A percentile compares a stretch with the other conserved stretches of the same genome.
Conservation (phyloP, 2,888 invertebrate genomes). For the Mactromeris polynyma region DNA sequence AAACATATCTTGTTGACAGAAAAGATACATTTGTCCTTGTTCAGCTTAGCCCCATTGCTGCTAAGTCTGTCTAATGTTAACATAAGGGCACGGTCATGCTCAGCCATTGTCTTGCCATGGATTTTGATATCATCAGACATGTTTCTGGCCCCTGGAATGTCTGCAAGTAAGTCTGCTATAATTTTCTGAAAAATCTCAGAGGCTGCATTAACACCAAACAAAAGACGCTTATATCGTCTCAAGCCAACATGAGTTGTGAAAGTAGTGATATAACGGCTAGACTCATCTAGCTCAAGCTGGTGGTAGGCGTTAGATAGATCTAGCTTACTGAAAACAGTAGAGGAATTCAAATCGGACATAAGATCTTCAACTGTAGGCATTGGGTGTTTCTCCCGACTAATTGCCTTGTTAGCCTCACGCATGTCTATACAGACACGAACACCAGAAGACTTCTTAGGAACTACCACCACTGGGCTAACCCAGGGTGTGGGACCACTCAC, state of each 20-base stretch:
- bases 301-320: slow-evolving; percentile 71
- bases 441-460: slow-evolving; percentile 70
- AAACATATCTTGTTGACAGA: slow-evolving; percentile 52
- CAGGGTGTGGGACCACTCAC: slow-evolving; percentile 79
- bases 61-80: slow-evolving; percentile 43
- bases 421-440: too few relatives aligned
- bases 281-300: slow-evolving; percentile 69
- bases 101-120: too few relatives aligned
- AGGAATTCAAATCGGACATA: too few relatives aligned
- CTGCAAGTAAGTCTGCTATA: slow-evolving; percentile 34
- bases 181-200: slow-evolving; percentile 52
- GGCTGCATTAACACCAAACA: too few relatives aligned
- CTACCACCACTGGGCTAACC: slow-evolving; percentile 76
- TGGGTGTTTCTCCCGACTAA: slow-evolving; percentile 66
- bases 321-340: too few relatives aligned
- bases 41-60: too few relatives aligned
- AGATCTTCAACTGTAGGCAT: slow-evolving; percentile 72
- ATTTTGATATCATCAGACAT: slow-evolving; percentile 48
- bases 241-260: too few relatives aligned
- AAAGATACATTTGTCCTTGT: too few relatives aligned
- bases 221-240: too few relatives aligned
- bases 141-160: slow-evolving; percentile 45
- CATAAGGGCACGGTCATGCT: slow-evolving; percentile 41
- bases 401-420: slow-evolving; percentile 70
- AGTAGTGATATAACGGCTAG: slow-evolving; percentile 70